Percentiles rank a stretch among this genome's conserved stretches.
phyloP scores from a whole-genome alignment of 2,797 vertebrate genomes.

The Mallotus villosus region DNA sequence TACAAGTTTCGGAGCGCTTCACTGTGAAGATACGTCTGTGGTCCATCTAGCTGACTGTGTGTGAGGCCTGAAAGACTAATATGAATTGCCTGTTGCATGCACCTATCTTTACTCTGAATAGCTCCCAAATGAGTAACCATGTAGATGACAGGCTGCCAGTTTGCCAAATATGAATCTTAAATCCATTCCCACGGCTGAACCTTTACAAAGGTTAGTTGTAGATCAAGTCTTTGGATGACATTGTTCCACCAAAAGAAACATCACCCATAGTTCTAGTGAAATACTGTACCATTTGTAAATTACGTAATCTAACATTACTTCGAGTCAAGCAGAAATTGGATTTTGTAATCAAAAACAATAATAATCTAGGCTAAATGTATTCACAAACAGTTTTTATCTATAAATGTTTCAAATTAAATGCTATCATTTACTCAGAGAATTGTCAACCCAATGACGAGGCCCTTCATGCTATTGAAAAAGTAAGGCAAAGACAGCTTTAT shows the following conservation, averaged over 20 bases:
- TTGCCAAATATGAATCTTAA: constrained; percentile 39
- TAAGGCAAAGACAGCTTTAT: constrained; percentile 2
- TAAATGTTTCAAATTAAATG: not conserved
- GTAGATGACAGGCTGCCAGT: constrained; percentile 40
- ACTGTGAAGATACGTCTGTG: not conserved
- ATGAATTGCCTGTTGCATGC: not conserved
- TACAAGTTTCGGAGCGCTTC: not conserved
- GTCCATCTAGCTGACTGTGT: not conserved
- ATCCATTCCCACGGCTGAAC: constrained; percentile 56
- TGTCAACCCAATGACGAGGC: not conserved
- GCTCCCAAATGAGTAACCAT: constrained; percentile 1
- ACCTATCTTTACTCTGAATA: not conserved
- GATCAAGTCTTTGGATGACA: constrained; percentile 49
- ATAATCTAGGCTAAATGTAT: not conserved
- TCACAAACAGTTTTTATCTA: not conserved
- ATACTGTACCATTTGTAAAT: constrained; percentile 28
- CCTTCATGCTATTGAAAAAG: not conserved
- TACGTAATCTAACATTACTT: constrained; percentile 12
- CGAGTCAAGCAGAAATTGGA: constrained; percentile 30
- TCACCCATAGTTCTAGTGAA: constrained; percentile 50
- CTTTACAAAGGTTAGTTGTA: constrained; percentile 70
- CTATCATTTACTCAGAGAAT: not conserved
- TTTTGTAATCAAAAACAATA: not conserved
- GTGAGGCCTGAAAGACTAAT: not conserved
- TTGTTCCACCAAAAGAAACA: constrained; percentile 52